A percentile compares a stretch with the other conserved stretches of the same genome.
Conservation (phyloP, 2,797 vertebrate species). For the Glyptemys insculpta region DNA sequence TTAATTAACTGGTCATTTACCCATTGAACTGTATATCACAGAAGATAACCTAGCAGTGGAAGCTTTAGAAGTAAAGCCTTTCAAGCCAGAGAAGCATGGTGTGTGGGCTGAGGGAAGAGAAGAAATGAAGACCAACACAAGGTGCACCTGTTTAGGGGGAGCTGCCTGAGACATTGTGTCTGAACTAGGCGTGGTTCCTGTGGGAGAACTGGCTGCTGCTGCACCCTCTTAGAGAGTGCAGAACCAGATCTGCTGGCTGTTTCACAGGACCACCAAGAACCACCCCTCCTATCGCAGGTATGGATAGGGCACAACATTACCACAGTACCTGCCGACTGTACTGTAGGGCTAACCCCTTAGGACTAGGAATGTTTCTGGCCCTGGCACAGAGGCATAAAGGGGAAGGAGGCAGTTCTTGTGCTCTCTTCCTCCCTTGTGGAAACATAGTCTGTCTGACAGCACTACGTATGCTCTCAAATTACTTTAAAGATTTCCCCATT, state of each 20-base stretch:
- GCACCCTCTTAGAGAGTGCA: background rate
- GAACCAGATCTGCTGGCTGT: background rate
- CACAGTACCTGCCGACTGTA: background rate
- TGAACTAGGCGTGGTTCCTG: background rate
- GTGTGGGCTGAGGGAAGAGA: background rate
- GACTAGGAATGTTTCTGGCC: background rate
- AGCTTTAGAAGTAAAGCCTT: background rate
- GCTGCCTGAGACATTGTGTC: background rate
- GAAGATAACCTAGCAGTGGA: background rate
- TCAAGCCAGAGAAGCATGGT: background rate
- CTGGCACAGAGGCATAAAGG: background rate
- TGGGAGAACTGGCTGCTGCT: background rate
- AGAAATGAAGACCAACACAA: background rate
- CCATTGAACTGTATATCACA: background rate
- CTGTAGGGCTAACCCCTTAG: background rate
- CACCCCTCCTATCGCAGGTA: background rate
- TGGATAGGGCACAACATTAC: background rate
- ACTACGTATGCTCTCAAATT: background rate
- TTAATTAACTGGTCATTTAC: slow-evolving; percentile 11
- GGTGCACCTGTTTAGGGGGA: background rate
- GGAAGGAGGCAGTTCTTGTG: background rate
- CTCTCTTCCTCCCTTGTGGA: background rate
- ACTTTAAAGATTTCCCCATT: background rate
- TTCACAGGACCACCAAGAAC: background rate
- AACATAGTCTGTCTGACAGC: background rate